Base-by-base conservation (phyloP, 2,888 invertebrate genomes). In the Artemia sinica region DNA sequence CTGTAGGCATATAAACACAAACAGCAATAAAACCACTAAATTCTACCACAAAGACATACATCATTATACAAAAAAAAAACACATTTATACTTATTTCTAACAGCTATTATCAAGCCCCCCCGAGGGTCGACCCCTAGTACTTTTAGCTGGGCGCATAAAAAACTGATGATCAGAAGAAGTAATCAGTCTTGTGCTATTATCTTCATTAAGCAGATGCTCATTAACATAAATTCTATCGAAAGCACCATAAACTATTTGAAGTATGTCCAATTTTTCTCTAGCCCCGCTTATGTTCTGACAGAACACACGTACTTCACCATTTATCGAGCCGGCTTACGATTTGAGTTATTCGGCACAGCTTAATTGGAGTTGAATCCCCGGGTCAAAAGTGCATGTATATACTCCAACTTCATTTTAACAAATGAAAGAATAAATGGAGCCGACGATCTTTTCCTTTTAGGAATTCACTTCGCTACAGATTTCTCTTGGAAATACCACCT, bases 61-160 rank as follows among this genome's bases (percentile, higher is more conserved):
- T 52, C 58, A 6, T 14, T 52, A 52, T 13, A 52, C 58, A 4
- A 13, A 52, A 52, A 52, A n/a, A 52, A 52, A 6, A n/a, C 6
- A 6, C 58, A 52, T 52, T 52, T 52, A 52, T 52, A 52, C 58
- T 52, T 52, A 52, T 52, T 52, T 52, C 58, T 13, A 52, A 52
- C 58, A 52, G 58, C 58, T 52, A 52, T 52, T 14, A 52, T 52
- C 14, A 52, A 52, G 14, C 58, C 58, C 18, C 18, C 58, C 58
- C 6, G 58, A 52, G 58, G 58, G 58, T 52, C 58, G 58, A 52
- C 58, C 58, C 13, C 58, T 14, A 52, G 58, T 52, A 14, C 58
- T 52, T 52, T 52, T 52, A n/a, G 58, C 58, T 52, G 58, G 58
- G 58, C 58, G 58, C 13, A 52, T 52, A 52, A 52, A 52, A 52